Conservation (phyloP, 2,113 vertebrate genomes). For the Platysteira castanea region DNA sequence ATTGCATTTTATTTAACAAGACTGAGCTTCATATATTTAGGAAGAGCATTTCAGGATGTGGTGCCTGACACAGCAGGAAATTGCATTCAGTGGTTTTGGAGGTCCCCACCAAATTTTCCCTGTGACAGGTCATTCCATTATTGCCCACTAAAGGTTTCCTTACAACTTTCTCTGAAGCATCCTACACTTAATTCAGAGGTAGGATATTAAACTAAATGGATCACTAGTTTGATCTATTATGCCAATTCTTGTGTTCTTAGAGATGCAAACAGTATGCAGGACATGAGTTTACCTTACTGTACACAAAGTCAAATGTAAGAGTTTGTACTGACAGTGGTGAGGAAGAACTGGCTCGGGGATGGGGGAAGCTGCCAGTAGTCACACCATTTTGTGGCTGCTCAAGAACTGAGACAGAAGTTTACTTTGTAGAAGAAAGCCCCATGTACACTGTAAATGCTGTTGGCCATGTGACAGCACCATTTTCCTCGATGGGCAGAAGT, state of each 20-base stretch:
- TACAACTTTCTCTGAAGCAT: neutral
- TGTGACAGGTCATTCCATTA: neutral
- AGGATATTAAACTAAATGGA: conserved; percentile 28
- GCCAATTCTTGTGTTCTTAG: neutral
- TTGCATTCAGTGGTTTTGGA: neutral
- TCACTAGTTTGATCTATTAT: conserved; percentile 32
- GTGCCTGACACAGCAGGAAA: neutral
- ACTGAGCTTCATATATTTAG: neutral
- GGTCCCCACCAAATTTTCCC: neutral
- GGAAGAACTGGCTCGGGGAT: neutral
- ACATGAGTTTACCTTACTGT: neutral
- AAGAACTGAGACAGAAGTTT: conserved; percentile 52
- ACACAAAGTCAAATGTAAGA: neutral
- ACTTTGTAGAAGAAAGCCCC: conserved; percentile 34
- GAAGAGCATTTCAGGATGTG: neutral
- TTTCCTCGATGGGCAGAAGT: conserved; percentile 53
- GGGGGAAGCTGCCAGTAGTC: neutral
- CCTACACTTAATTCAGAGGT: neutral
- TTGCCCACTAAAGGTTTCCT: neutral
- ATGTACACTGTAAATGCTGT: conserved; percentile 22
- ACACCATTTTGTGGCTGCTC: neutral
- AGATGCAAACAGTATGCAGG: neutral
- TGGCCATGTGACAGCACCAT: conserved; percentile 4
- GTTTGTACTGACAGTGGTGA: neutral
- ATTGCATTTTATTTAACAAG: neutral